Evolutionary conservation across 2,888 invertebrate genomes (phyloP).

Genomic region (Mesoligia furuncula): DNA sequence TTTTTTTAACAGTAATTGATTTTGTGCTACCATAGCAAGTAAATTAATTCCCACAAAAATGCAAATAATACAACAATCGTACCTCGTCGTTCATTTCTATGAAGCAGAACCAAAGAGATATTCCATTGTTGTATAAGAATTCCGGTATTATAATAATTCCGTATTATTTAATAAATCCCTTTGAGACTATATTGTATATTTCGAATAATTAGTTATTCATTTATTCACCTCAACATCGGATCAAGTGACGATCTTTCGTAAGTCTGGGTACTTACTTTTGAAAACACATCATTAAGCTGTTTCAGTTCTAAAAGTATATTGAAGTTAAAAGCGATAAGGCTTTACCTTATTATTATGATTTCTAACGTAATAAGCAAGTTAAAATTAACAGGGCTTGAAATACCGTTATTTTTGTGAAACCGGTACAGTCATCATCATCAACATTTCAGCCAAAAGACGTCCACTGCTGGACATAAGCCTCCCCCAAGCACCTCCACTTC

Average conservation of each 20-base stretch:
- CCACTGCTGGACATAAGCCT: too few species aligned
- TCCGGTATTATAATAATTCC: constrained; percentile 13
- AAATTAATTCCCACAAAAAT: background rate
- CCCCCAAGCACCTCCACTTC: too few species aligned
- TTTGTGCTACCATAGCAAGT: background rate
- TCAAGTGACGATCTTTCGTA: background rate
- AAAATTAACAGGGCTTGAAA: background rate
- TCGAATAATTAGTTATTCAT: constrained; percentile 49
- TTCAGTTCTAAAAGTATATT: background rate
- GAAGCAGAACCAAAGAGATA: background rate
- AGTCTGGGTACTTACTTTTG: background rate
- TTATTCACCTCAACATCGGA: constrained; percentile 32
- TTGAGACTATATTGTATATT: constrained; percentile 26
- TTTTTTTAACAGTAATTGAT: too few species aligned
- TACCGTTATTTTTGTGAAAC: background rate
- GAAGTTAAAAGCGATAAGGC: background rate
- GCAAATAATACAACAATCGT: background rate
- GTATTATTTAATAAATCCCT: constrained; percentile 26
- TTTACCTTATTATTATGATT: too few species aligned
- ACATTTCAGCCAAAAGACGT: too few species aligned
- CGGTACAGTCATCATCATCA: too few species aligned
- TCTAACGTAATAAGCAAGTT: background rate
- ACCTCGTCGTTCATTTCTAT: background rate
- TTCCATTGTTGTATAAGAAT: constrained; percentile 2
- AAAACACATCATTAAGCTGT: background rate